Evolutionary conservation across 2,113 vertebrate genomes (phyloP).

Genomic region (Apeltes quadracus): DNA sequence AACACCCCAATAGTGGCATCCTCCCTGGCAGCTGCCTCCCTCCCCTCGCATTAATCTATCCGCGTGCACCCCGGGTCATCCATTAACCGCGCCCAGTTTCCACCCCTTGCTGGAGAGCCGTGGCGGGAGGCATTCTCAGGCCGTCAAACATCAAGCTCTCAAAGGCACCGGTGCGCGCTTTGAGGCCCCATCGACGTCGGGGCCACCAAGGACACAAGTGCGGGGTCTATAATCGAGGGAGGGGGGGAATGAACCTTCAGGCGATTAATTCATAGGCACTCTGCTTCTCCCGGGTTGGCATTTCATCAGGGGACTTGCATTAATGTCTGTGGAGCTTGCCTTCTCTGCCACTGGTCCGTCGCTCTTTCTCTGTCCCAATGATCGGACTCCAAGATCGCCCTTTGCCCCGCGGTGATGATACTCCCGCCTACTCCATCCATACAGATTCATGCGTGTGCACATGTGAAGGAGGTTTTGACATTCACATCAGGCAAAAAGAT

Average conservation of each 20-base stretch:
- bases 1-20: constrained; percentile 44
- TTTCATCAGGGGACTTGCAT: constrained; percentile 54
- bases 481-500: constrained; percentile 70
- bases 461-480: constrained; percentile 72
- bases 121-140: constrained; percentile 23
- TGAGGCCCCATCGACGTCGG: constrained; percentile 24
- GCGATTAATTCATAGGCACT: constrained; percentile 53
- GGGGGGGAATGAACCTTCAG: constrained; percentile 18
- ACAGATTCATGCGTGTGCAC: constrained; percentile 53
- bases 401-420: constrained; percentile 29
- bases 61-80: constrained; percentile 46
- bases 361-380: constrained; percentile 10
- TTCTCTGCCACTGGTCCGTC: constrained; percentile 33
- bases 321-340: constrained; percentile 44
- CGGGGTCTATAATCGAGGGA: constrained; percentile 38
- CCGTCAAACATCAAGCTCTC: constrained; percentile 25
- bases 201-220: constrained; percentile 31
- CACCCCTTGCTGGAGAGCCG: constrained; percentile 23
- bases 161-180: constrained; percentile 14
- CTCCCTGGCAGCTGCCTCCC: constrained; percentile 25
- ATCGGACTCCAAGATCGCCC: constrained; percentile 35
- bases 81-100: constrained; percentile 47
- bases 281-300: constrained; percentile 60
- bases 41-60: constrained; percentile 56
- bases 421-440: constrained; percentile 53